phyloP scores from a whole-genome alignment of 1,140 invertebrate genomes.

The Pseudachorutes palmiensis region DNA sequence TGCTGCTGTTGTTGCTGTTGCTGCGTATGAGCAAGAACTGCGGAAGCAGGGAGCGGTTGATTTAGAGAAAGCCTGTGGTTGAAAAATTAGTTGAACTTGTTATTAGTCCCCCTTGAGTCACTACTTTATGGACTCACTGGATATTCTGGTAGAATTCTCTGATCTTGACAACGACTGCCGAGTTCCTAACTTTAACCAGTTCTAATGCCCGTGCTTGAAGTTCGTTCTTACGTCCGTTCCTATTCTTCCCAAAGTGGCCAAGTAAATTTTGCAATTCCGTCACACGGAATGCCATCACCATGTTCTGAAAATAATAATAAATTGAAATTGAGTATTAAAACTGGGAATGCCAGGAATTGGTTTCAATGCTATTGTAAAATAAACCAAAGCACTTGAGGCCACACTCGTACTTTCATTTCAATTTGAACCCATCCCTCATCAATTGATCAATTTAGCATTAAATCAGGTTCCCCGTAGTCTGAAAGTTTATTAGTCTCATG shows the following conservation, averaged over 20 bases:
- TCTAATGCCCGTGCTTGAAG: conserved; percentile 69
- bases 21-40: conserved; percentile 21
- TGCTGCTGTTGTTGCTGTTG: conserved; percentile 9
- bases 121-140: conserved; percentile 49
- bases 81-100: background rate
- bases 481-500: too few relatives aligned
- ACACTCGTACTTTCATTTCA: too few relatives aligned
- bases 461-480: too few relatives aligned
- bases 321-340: too few relatives aligned
- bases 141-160: conserved; percentile 68
- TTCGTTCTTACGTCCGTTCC: conserved; percentile 77
- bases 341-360: too few relatives aligned
- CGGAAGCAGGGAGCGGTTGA: conserved; percentile 16
- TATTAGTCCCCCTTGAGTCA: background rate
- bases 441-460: too few relatives aligned
- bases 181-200: conserved; percentile 61
- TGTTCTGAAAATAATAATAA: conserved; percentile 59
- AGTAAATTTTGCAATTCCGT: conserved; percentile 76
- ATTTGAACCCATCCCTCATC: too few relatives aligned
- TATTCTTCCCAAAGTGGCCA: conserved; percentile 73
- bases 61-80: conserved; percentile 7
- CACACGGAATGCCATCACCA: conserved; percentile 74
- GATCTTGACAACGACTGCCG: conserved; percentile 65
- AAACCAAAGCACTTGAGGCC: too few relatives aligned
- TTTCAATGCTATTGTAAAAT: too few relatives aligned